Base-by-base conservation (phyloP, 2,113 vertebrate genomes). In the Grus americana region DNA sequence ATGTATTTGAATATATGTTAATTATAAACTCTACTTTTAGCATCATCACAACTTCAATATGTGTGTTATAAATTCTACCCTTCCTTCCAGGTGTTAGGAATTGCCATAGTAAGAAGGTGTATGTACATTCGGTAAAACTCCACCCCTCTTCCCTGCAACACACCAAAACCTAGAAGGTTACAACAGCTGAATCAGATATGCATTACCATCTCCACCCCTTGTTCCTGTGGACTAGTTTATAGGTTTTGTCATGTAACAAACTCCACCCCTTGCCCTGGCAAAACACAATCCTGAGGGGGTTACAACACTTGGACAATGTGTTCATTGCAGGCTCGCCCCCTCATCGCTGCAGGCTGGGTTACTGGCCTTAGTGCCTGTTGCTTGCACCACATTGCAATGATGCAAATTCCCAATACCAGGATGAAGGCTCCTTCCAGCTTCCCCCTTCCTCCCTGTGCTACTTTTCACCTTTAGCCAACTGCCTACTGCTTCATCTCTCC, bases 401-500 rank as follows among this genome's bases (percentile, higher is more conserved):
- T 86, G 62, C 49, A 65, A 50, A 65, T 90, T 86, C 58, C 30
- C 2, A 3, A 30, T n/a, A 67, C 22, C 13, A 50, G n/a, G 50
- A 66, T 58, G 18, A 70, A 71, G 29, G 34, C 29, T 73, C 14
- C 21, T 80, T 88, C 22, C 0, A 0, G 40, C 70, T 92, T 91
- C 40, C 27, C 22, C 17, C 30, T 85, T 84, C 78, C 9, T 74
- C 18, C 59, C n/a, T 20, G 22, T 50, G 32, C 72, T 91, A 29
- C 49, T 65, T 89, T 62, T 87, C 38, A 63, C 68, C 55, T 83
- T 78, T 73, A 94, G 18, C 65, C 55, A 58, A 36, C 65, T 5
- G 12, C 68, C 58, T 94, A 18, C 55, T 11, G 4, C 62, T 93
- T 83, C 80, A 38, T 97, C n/a, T 95, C 91, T 96, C 91, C 58